Conservation (phyloP, 2,113 vertebrate species). For the Bothrops jararaca region DNA sequence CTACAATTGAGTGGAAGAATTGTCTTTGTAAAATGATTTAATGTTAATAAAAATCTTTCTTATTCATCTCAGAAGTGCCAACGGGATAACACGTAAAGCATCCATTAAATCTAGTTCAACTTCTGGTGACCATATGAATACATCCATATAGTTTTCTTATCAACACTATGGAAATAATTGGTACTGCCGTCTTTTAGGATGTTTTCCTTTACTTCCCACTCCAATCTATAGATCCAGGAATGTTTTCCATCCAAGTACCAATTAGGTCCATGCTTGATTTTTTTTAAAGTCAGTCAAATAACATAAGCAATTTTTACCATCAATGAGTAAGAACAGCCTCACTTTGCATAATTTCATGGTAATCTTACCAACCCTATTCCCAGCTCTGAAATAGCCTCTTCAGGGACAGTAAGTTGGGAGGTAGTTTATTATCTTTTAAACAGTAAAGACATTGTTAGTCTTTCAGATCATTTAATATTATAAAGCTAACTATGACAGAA, state of each 20-base stretch:
- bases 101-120: not conserved
- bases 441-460: not conserved
- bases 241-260: not conserved
- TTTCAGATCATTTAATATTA: not conserved
- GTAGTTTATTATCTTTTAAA: not conserved
- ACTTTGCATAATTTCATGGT: not conserved
- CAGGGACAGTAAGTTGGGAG: not conserved
- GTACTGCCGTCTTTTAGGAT: not conserved
- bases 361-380: not conserved
- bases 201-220: not conserved
- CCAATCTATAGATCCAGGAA: not conserved
- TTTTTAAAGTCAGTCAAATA: not conserved
- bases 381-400: not conserved
- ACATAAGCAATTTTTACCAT: not conserved
- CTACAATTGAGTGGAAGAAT: not conserved
- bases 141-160: not conserved
- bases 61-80: not conserved
- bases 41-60: not conserved
- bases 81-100: not conserved
- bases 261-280: not conserved
- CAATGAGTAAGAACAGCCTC: not conserved
- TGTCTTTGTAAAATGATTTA: not conserved
- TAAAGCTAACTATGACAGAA: not conserved
- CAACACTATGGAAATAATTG: not conserved
- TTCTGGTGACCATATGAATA: not conserved